Evolutionary conservation across 2,113 vertebrate genomes (phyloP), one percentile per base, ranked within the genome.

Genomic region (Loxodonta africana): DNA sequence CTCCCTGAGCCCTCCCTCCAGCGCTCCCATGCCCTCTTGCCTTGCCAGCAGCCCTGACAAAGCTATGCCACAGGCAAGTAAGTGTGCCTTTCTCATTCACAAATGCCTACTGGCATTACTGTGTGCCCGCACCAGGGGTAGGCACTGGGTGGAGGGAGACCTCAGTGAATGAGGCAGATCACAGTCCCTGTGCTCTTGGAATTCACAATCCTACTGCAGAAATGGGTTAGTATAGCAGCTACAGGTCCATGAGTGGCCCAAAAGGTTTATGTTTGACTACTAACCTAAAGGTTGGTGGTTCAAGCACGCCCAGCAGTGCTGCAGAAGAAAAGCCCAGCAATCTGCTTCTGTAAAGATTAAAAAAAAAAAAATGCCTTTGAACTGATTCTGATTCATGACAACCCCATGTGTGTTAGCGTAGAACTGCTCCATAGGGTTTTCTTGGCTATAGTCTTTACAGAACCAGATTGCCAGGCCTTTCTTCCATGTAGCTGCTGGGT

Each of bases 11-110:
- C 28, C 51, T 26, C 11, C 65, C 41, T 71, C 57, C 5, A 4
- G 21, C n/a, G 5, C n/a, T 37, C 51, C 8, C 12, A 3, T 0
- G 10, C 62, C 33, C 26, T 53, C 51, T 69, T 1, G 0, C 63
- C 60, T 15, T 53, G 8, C 6, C 73, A 2, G 28, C 71, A 73
- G 76, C 37, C 41, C 86, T 6, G 2, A n/a, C 51, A 30, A 33
- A 15, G 67, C 9, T 69, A 57, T 57, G 53, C 53, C 53, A 57
- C 48, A 48, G 48, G 5, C 67, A 33, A 33, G 28, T 6, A 33
- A 33, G 28, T 6, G 30, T 69, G 67, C 15, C 28, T 14, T 33
- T 69, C 67, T 21, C 10, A 30, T 6, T 65, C 46, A 73, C n/a
- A 37, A 25, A 11, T 23, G 20, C 28, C 8, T 46, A 41, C 8